Evolutionary conservation across 1,140 invertebrate genomes (phyloP), one percentile per base, ranked within the genome.

Genomic region (Condylostylus longicornis): DNA sequence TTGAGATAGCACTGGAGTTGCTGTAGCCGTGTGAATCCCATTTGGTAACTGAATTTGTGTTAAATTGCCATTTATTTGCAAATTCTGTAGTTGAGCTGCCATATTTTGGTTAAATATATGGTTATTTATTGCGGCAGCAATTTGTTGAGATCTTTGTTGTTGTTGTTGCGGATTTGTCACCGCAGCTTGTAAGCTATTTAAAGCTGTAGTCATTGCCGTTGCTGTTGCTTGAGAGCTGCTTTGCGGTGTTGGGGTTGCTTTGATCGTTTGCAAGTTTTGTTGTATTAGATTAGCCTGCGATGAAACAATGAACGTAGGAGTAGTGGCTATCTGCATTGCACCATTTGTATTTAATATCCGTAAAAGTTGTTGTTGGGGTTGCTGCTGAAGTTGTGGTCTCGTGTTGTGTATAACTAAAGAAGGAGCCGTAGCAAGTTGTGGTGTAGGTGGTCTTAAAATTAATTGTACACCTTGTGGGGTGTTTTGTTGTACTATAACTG

Each of bases 311-410:
- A 61, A 61, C 23, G 62, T 52, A 40, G 62, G 51, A 38, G 64
- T 46, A 34, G 59, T 51, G 21, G 57, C 51, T 40, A 61, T 42
- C 42, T 62, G 59, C 54, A 62, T 62, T 20, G 67, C 53, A 12
- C 66, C 66, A 51, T 69, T 69, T 18, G 58, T 44, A 33, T 63
- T 63, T 30, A 68, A 49, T 17, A 69, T 66, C 8, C 66, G 49
- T 20, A 68, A 49, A 45, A 69, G 53, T 12, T 67, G 67, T 21
- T 55, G 51, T 39, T 63, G 58, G 35, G 55, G 48, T 5, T 58
- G 51, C 32, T 63, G 54, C 14, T 61, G 58, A 2, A 53, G 38
- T 38, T 61, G 54, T 1, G 52, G 50, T 1, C 56, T 41, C 8
- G 51, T 33, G 37, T 61, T 61, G 32, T 61, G 58, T 23, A 61